A percentile compares a stretch with the other conserved stretches of the same genome.
Conservation (phyloP, 2,888 invertebrate genomes). For the Enchytraeus crypticus region DNA sequence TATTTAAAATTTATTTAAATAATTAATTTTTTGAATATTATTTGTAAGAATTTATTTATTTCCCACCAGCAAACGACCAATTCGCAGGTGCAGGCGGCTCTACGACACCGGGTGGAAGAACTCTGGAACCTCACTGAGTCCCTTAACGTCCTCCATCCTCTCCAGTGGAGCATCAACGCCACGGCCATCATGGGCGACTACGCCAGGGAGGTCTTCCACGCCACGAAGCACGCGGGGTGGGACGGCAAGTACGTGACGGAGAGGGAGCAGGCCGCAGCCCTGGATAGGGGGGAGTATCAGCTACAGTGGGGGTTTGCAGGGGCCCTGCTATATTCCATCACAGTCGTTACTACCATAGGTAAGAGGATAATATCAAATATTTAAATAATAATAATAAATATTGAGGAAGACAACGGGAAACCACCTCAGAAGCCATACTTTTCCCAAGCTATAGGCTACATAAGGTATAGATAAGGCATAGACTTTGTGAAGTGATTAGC, state of each 20-base stretch:
- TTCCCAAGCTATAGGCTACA: too few relatives aligned
- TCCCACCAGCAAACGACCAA: too few relatives aligned
- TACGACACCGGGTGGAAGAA: slow-evolving; percentile 22
- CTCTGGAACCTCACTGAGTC: slow-evolving; percentile 81
- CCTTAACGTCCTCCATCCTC: slow-evolving; percentile 71
- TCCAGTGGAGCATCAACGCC: slow-evolving; percentile 66
- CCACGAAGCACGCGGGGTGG: not conserved
- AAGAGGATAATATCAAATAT: too few relatives aligned
- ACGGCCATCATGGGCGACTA: not conserved
- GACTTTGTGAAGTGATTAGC: too few relatives aligned
- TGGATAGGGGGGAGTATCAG: not conserved
- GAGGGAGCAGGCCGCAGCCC: not conserved
- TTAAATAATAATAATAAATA: too few relatives aligned
- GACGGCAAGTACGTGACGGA: not conserved
- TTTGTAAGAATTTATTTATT: too few relatives aligned
- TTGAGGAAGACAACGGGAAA: too few relatives aligned
- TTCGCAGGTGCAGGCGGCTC: slow-evolving; percentile 5
- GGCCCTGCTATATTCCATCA: not conserved
- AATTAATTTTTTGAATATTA: too few relatives aligned
- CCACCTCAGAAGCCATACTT: too few relatives aligned
- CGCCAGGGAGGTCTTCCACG: not conserved
- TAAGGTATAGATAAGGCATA: too few relatives aligned
- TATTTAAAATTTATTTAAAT: too few relatives aligned
- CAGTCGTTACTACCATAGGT: not conserved
- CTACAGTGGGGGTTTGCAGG: not conserved